Conservation (phyloP, 2,888 invertebrate species). For the Hemaris fuciformis region DNA sequence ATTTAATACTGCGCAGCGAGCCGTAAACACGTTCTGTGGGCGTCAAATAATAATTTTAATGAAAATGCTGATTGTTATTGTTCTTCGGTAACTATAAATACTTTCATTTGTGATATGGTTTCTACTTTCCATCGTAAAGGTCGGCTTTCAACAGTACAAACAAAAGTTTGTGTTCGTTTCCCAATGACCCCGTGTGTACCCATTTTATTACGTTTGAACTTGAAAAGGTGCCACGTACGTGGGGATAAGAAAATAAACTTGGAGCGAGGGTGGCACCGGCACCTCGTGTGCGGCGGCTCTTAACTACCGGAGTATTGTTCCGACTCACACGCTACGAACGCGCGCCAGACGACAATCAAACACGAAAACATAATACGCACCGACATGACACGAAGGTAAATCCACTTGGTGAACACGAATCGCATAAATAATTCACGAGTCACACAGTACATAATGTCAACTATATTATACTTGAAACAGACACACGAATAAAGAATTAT, state of each 20-base stretch:
- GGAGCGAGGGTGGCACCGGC: constrained; percentile 38
- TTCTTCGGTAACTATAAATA: constrained; percentile 10
- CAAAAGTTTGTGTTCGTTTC: constrained; percentile 33
- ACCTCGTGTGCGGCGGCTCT: constrained; percentile 51
- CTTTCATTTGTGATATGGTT: constrained; percentile 3
- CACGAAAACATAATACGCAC: background rate
- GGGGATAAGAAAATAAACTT: constrained; percentile 50
- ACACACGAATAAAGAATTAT: constrained; percentile 55
- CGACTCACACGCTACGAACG: constrained; percentile 34
- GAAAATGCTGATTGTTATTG: constrained; percentile 29
- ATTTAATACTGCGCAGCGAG: constrained; percentile 24
- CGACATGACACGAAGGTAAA: constrained; percentile 14
- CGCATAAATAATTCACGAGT: constrained; percentile 28
- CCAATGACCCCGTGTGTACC: constrained; percentile 30
- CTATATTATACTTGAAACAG: constrained; percentile 34
- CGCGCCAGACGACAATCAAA: background rate
- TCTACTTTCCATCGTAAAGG: constrained; percentile 27
- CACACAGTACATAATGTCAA: constrained; percentile 32
- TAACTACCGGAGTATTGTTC: constrained; percentile 50
- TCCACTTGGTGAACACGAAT: constrained; percentile 38
- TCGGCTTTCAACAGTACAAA: constrained; percentile 33
- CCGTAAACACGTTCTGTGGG: constrained; percentile 27
- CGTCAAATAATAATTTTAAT: constrained; percentile 26
- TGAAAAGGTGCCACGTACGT: constrained; percentile 38
- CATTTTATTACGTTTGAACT: constrained; percentile 38